phyloP scores from a whole-genome alignment of 2,113 vertebrate genomes.

The Alethe castanea region DNA sequence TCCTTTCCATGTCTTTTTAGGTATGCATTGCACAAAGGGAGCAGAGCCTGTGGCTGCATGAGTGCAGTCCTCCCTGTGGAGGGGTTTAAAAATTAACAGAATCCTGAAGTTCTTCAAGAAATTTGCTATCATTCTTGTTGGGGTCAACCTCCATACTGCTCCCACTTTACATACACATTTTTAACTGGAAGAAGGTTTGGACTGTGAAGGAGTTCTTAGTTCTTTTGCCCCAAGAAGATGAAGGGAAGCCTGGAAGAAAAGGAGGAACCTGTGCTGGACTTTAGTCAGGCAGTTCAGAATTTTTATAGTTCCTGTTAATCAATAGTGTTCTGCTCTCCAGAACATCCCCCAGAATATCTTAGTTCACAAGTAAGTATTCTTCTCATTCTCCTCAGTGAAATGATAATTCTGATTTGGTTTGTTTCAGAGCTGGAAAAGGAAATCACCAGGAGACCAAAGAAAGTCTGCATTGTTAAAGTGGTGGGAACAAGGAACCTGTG shows the following conservation, averaged over 20 bases:
- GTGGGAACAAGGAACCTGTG: constrained; percentile 95
- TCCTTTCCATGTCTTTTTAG: background rate
- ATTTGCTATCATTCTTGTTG: background rate
- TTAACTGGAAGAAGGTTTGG: background rate
- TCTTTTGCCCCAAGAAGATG: background rate
- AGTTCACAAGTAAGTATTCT: background rate
- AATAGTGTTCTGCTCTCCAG: background rate
- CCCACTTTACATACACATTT: background rate
- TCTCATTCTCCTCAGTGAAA: background rate
- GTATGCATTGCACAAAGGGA: background rate
- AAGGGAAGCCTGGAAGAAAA: background rate
- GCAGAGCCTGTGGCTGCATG: background rate
- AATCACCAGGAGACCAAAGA: constrained; percentile 85
- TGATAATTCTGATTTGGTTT: background rate
- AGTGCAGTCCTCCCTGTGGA: background rate
- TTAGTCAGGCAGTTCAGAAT: background rate
- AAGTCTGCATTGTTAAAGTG: constrained; percentile 92
- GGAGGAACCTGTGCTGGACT: background rate
- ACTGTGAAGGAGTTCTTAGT: background rate
- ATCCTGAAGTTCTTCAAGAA: background rate
- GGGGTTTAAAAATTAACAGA: background rate
- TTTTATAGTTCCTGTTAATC: background rate
- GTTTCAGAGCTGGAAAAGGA: constrained; percentile 91
- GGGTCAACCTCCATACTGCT: background rate
- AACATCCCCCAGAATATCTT: background rate